phyloP scores from a whole-genome alignment of 2,888 invertebrate genomes.

The Thysanoteuthis rhombus region DNA sequence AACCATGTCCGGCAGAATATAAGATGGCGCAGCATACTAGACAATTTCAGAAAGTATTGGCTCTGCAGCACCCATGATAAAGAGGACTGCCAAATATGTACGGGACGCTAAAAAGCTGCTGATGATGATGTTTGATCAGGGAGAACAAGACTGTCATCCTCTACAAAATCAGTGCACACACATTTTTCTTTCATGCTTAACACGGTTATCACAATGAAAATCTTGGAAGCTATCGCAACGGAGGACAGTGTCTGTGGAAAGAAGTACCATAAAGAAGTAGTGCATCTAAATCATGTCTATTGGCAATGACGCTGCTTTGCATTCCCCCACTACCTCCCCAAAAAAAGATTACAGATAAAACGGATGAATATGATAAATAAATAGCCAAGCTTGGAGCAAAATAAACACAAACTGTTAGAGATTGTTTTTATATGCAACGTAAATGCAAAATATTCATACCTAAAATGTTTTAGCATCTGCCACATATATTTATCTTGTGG shows the following conservation, averaged over 20 bases:
- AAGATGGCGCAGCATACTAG: too few species aligned
- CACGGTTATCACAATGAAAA: neutral
- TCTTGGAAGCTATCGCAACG: neutral
- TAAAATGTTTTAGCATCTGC: neutral
- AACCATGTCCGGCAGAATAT: too few species aligned
- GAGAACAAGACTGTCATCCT: neutral
- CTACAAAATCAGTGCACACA: too few species aligned
- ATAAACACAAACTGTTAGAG: neutral
- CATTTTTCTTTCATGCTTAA: too few species aligned
- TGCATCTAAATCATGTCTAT: neutral
- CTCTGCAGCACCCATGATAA: too few species aligned
- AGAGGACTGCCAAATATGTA: too few species aligned
- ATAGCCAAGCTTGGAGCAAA: neutral
- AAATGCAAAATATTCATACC: neutral
- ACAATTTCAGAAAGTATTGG: too few species aligned
- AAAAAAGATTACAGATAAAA: neutral
- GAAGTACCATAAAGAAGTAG: neutral
- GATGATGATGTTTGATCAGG: too few species aligned
- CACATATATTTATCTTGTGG: neutral
- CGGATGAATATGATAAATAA: neutral
- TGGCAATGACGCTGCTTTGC: neutral
- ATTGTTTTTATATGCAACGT: neutral
- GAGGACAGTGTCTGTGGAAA: neutral
- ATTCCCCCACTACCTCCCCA: neutral
- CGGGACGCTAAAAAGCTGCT: too few species aligned